Base-by-base conservation (phyloP, 1,140 invertebrate genomes). In the Pantala flavescens region DNA sequence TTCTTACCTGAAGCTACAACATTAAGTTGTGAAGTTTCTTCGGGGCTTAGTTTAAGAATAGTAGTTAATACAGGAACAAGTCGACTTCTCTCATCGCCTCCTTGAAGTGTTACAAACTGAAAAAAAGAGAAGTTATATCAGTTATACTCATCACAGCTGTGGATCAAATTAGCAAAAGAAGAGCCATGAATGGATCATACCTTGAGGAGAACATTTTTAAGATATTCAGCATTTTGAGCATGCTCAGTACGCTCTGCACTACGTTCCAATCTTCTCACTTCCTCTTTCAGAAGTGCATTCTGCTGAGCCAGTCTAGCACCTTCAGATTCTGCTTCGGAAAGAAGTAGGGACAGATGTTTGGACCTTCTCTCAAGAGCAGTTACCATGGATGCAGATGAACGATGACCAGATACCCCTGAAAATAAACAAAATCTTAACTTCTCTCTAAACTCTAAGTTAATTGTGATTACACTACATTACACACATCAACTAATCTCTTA, bases 171-270 rank as follows among this genome's bases (percentile, higher is more conserved):
- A 11, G 16, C 24, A 36, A 72, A 73, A 74, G 1, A 73, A 78
- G 76, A 55, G 36, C 21, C 19, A 43, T 43, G 76, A n/a, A n/a
- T n/a, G n/a, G n/a, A n/a, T n/a, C 76, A 80, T 83, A 96, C 94
- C 88, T 98, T 98, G 72, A 97, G 84, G 71, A 98, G 88, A 71
- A 98, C 91, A 85, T 98, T 98, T 84, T 98, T 98, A 75, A 98
- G 87, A 85, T 98, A 98, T 82, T 98, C 96, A 76, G 95, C 90
- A 84, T 98, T 98, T 80, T 93, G 89, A 36, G 93, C 90, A 82
- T 96, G 91, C 76, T 90, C 86, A 77, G 95, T 90, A 75, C 95
- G 82, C 79, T 95, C 91, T 70, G 90, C 86, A 75, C 93, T 91
- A 42, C 95, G 86, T 82, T 97, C 91, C 76, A 95, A 88, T 72